Percentiles rank a stretch among this genome's conserved stretches.
These are phyloP conservation scores for Fulica atra DNA, from an alignment of 2,113 vertebrate species.

Conservation along the genomic window DNA sequence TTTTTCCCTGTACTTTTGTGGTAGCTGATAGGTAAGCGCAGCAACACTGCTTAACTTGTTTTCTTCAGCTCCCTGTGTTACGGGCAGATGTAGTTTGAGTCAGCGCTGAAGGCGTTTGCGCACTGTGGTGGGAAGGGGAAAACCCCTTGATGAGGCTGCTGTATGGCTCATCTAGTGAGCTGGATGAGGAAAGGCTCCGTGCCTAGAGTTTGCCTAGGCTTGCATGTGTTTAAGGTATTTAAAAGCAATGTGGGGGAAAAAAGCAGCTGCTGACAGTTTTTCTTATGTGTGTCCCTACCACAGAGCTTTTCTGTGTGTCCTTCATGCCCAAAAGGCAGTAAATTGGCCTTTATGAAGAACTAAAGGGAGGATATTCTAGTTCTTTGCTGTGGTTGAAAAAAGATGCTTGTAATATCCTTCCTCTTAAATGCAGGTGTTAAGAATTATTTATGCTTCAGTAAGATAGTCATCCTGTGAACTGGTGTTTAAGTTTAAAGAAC, in stretches of 20 bases:
- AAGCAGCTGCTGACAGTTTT: background rate
- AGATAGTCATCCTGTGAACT: background rate
- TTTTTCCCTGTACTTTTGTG: background rate
- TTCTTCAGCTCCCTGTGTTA: background rate
- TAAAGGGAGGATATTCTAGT: background rate
- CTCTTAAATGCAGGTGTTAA: background rate
- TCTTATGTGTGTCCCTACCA: background rate
- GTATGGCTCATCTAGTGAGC: background rate
- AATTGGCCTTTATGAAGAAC: background rate
- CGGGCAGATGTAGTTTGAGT: background rate
- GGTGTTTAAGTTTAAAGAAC: background rate
- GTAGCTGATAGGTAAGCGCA: background rate
- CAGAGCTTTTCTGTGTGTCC: background rate
- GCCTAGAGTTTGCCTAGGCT: background rate
- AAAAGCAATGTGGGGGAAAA: background rate
- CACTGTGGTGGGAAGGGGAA: background rate
- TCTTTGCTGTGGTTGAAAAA: background rate
- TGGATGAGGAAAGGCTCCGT: background rate
- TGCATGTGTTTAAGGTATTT: background rate
- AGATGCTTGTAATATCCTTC: background rate
- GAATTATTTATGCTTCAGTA: background rate
- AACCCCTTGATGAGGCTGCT: background rate
- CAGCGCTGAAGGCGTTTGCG: background rate
- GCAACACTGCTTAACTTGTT: background rate
- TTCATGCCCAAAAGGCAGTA: background rate